A percentile compares a stretch with the other conserved stretches of the same genome.
Conservation (phyloP, 2,797 vertebrate species). For the Cephalopachus bancanus region DNA sequence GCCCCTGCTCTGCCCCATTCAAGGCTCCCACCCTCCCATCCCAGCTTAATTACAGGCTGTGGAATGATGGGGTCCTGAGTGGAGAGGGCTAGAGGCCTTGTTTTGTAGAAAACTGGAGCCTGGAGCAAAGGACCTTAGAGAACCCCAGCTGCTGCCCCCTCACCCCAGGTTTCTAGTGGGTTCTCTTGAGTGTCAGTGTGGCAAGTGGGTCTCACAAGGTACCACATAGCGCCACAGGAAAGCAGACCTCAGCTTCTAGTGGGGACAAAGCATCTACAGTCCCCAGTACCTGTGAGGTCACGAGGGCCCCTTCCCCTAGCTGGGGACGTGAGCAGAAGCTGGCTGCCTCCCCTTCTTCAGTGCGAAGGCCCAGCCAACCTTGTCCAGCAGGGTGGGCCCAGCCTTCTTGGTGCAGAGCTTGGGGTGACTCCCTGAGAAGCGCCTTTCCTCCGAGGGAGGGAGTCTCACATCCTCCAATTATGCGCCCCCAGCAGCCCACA, state of each 20-base stretch:
- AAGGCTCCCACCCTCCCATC: background rate
- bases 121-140: background rate
- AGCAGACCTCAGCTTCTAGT: background rate
- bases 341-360: background rate
- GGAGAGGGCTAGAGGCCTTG: background rate
- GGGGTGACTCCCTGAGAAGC: constrained; percentile 88
- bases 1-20: background rate
- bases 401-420: constrained; percentile 9
- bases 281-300: background rate
- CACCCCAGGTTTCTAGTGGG: background rate
- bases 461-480: constrained; percentile 90
- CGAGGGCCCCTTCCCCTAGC: background rate
- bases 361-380: constrained; percentile 39
- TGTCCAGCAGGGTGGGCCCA: constrained; percentile 1
- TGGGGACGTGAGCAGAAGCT: background rate
- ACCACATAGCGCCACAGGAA: background rate
- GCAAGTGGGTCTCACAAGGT: background rate
- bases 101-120: background rate
- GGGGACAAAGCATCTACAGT: no score
- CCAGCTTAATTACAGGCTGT: fast-evolving
- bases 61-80: no score
- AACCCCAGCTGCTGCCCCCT: no score
- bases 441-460: constrained; percentile 86
- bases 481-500: constrained; percentile 87
- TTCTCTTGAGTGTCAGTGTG: background rate